Evolutionary conservation across 1,140 invertebrate genomes (phyloP).

Genomic region (Dysdera silvatica): DNA sequence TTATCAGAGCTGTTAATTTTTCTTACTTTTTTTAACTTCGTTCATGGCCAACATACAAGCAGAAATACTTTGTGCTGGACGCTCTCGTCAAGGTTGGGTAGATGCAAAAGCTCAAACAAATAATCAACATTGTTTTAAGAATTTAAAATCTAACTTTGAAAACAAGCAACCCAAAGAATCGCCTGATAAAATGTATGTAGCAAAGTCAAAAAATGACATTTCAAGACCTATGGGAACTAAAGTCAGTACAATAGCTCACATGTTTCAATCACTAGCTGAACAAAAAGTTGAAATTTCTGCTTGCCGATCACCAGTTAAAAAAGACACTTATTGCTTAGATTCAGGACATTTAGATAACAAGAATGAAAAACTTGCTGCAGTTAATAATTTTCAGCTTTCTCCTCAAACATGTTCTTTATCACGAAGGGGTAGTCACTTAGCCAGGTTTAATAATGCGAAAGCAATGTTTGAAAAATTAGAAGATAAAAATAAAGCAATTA

Average conservation of each 20-base stretch:
- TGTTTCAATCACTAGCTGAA: conserved; percentile 28
- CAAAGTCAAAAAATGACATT: conserved; percentile 4
- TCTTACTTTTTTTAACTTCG: neutral
- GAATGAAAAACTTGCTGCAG: no score
- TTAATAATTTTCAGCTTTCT: no score
- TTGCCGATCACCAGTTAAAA: conserved; percentile 22
- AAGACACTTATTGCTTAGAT: no score
- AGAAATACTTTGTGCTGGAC: conserved; percentile 35
- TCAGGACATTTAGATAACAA: no score
- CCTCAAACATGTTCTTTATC: conserved; percentile 26
- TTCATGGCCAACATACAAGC: conserved; percentile 44
- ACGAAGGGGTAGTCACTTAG: conserved; percentile 76
- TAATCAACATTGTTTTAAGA: conserved; percentile 19
- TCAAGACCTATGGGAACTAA: conserved; percentile 31
- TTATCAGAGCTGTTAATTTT: no score
- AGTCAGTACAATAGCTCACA: conserved; percentile 36
- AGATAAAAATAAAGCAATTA: conserved; percentile 35
- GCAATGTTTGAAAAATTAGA: conserved; percentile 88
- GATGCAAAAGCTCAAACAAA: conserved; percentile 14
- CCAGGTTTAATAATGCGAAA: conserved; percentile 85
- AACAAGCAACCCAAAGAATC: conserved; percentile 53
- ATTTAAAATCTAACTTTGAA: conserved; percentile 30
- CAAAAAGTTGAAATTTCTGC: conserved; percentile 21
- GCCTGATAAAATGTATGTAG: conserved; percentile 40
- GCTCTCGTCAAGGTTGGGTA: conserved; percentile 36